phyloP scores from a whole-genome alignment of 2,888 invertebrate genomes.

The Leptopterna dolabrata region DNA sequence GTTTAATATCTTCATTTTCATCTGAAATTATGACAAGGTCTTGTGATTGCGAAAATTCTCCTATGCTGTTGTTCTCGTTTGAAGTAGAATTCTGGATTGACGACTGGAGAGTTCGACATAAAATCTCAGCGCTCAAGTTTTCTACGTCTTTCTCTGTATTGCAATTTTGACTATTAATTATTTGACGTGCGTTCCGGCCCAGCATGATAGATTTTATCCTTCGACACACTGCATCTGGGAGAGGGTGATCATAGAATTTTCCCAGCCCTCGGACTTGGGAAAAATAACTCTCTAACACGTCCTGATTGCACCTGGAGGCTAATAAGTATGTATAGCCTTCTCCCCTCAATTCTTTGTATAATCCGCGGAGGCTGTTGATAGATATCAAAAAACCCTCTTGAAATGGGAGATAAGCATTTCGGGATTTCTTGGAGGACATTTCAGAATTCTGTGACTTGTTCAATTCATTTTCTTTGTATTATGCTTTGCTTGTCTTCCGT shows the following conservation, averaged over 20 bases:
- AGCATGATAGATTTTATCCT: slow-evolving; percentile 3
- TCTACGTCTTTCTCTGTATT: not conserved
- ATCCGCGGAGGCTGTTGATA: not conserved
- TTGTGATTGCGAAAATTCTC: not conserved
- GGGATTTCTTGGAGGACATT: too few species aligned
- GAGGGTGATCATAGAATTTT: not conserved
- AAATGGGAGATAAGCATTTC: not conserved
- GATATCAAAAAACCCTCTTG: not conserved
- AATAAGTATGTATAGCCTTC: not conserved
- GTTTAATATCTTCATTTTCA: not conserved
- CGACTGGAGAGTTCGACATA: not conserved
- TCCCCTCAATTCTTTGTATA: not conserved
- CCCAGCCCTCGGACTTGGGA: not conserved
- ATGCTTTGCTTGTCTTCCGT: not conserved
- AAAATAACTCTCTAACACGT: not conserved
- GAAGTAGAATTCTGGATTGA: not conserved
- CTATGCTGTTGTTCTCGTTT: not conserved
- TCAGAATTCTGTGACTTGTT: too few species aligned
- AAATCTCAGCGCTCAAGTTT: not conserved
- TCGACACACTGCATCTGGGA: not conserved
- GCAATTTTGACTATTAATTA: not conserved
- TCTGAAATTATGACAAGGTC: not conserved
- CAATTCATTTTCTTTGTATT: too few species aligned
- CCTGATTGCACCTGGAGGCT: not conserved
- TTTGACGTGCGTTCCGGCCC: not conserved